phyloP scores from a whole-genome alignment of 2,113 vertebrate species.

The Chaetodon trifascialis region DNA sequence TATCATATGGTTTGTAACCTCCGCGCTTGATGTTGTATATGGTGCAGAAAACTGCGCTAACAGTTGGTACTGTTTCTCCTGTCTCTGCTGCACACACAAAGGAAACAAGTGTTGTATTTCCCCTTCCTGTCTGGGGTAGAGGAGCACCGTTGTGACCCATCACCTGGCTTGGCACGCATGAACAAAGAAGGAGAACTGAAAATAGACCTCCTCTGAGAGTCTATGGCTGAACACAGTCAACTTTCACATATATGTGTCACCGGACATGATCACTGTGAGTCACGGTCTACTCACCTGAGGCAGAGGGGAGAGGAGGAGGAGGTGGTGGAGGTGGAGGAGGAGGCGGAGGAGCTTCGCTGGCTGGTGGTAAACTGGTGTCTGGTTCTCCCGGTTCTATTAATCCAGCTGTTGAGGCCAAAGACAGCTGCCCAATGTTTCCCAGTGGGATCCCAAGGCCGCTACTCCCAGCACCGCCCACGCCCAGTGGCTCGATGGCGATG shows the following conservation, averaged over 20 bases:
- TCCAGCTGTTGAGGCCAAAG: constrained; percentile 52
- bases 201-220: constrained; percentile 43
- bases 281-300: constrained; percentile 75
- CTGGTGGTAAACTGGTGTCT: constrained; percentile 76
- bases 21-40: not conserved
- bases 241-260: constrained; percentile 54
- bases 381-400: constrained; percentile 57
- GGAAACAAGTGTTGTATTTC: constrained; percentile 75
- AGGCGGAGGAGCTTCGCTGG: constrained; percentile 80
- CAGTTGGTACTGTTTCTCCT: not conserved
- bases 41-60: constrained; percentile 17
- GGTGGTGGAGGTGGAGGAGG: constrained; percentile 88
- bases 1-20: not conserved
- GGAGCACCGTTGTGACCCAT: constrained; percentile 37
- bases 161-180: constrained; percentile 51
- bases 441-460: constrained; percentile 57
- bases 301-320: constrained; percentile 87
- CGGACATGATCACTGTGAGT: constrained; percentile 27
- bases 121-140: constrained; percentile 78
- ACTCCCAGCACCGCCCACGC: constrained; percentile 40
- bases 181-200: constrained; percentile 39
- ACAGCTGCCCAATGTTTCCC: constrained; percentile 63
- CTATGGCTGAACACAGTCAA: not conserved
- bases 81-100: constrained; percentile 55
- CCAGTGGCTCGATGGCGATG: constrained; percentile 81